Conservation (phyloP, 2,113 vertebrate genomes). For the Acanthochromis polyacanthus region DNA sequence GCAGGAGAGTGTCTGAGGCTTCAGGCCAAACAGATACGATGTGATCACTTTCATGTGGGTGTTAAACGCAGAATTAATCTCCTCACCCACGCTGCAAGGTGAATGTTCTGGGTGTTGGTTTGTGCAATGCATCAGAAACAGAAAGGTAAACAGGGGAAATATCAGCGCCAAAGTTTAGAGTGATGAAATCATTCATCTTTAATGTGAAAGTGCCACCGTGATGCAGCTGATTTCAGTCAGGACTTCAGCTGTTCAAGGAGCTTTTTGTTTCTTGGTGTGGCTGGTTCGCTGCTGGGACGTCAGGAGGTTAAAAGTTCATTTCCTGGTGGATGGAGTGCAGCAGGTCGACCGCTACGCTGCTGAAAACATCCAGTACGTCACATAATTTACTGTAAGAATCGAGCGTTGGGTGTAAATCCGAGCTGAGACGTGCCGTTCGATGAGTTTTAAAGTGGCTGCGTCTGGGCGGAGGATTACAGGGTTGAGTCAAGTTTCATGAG, state of each 20-base stretch:
- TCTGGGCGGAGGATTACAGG: constrained; percentile 14
- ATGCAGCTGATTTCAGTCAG: too few species aligned
- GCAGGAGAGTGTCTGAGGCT: background rate
- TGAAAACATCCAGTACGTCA: background rate
- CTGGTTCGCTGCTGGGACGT: too few species aligned
- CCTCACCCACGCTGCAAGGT: background rate
- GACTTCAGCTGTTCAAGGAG: too few species aligned
- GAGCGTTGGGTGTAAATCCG: too few species aligned
- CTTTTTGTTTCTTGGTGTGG: too few species aligned
- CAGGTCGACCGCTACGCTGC: background rate
- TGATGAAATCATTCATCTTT: too few species aligned
- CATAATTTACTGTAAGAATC: too few species aligned
- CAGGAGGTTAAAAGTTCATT: background rate
- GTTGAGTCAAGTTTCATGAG: constrained; percentile 19
- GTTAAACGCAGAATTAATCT: background rate
- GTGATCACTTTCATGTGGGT: background rate
- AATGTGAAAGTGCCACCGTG: too few species aligned
- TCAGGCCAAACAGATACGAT: background rate
- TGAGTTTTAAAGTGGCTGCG: background rate
- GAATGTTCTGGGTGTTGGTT: background rate
- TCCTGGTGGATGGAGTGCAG: background rate
- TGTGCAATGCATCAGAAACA: background rate
- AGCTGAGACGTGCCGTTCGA: too few species aligned
- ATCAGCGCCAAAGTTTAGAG: too few species aligned
- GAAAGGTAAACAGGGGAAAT: background rate